Base-by-base conservation (phyloP, 1,140 invertebrate genomes). In the Drosophila virilis region DNA sequence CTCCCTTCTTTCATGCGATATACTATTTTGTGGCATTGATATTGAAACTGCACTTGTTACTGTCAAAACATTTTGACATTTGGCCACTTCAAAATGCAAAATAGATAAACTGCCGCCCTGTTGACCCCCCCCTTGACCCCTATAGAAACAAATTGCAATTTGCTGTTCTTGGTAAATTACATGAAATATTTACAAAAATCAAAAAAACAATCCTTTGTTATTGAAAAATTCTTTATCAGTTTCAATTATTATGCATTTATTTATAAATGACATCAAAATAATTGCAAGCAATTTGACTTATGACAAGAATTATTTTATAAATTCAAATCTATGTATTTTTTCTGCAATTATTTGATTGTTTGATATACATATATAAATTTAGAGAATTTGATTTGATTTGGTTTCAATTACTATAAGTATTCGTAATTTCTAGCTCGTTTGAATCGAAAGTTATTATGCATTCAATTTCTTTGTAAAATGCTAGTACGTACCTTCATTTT, bases 381-480 rank as follows among this genome's bases (percentile, higher is more conserved):
- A 28, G 22, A 28, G 55, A 37, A 54, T 78, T 73, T 52, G 8
- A 66, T 80, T 60, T 60, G 15, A 40, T 69, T 59, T 61, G 50
- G 12, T 2, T 61, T 54, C 51, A 13, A 62, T 59, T 65, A 67
- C 72, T 48, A 22, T 66, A 66, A 62, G 80, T 84, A 84, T 42
- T 55, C 51, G 81, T 86, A 85, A 86, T 81, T 81, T 64, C 68
- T 68, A 77, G 84, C 79, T 89, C 73, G 84, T 88, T 86, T 85
- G 70, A 64, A 80, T 85, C 74, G 64, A 86, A 86, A 75, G 65
- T 85, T 64, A 32, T 38, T 83, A 77, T 86, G 83, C 83, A 80
- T 88, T 88, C 61, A 50, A 69, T 82, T 78, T 83, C 72, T 54
- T 79, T 84, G 69, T 74, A 72, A 50, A 78, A 54, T 70, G 59